These are phyloP conservation scores for Drosophila rellima DNA, from an alignment of 2,888 invertebrate species.

Conservation along the genomic window DNA sequence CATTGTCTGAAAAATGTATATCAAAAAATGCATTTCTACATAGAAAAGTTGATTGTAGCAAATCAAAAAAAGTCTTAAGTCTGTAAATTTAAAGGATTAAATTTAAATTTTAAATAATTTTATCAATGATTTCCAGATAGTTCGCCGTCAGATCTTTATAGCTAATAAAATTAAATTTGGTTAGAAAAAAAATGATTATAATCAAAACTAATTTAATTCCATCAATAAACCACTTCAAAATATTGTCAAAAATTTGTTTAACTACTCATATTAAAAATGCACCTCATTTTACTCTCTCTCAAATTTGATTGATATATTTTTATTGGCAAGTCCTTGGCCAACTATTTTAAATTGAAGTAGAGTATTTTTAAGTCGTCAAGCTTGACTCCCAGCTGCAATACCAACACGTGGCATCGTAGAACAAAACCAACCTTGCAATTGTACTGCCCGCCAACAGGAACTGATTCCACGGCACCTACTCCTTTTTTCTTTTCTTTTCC, in stretches of 20 bases:
- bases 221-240: background rate
- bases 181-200: background rate
- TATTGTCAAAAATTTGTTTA: background rate
- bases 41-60: no score
- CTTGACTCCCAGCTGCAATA: background rate
- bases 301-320: background rate
- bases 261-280: background rate
- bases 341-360: background rate
- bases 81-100: no score
- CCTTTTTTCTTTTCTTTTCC: background rate
- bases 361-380: background rate
- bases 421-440: conserved; percentile 6
- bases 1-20: no score
- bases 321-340: background rate
- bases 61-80: no score
- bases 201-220: background rate
- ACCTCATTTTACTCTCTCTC: background rate
- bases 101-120: no score
- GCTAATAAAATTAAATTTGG: background rate
- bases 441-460: conserved; percentile 5
- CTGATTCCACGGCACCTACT: background rate
- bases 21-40: no score
- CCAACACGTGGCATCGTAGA: conserved; percentile 22
- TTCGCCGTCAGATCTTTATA: no score
- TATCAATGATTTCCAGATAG: no score